Percentiles rank a stretch among this genome's conserved stretches.
Evolutionary conservation across 2,888 invertebrate species (phyloP).

Genomic region (Diadegma fenestrale): DNA sequence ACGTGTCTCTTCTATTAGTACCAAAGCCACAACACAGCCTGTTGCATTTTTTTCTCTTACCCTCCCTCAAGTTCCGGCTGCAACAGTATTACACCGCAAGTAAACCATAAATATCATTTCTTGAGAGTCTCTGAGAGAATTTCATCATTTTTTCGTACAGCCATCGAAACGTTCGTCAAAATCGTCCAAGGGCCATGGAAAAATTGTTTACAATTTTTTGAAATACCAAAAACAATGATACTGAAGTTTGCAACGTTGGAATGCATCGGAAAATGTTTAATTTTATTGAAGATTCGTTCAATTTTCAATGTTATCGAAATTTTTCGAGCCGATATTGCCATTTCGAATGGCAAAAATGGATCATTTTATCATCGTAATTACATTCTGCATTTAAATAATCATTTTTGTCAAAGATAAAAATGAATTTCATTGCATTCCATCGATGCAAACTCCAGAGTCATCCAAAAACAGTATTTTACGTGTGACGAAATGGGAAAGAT

Average conservation of each 20-base stretch:
- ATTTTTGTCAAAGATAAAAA: too few relatives aligned
- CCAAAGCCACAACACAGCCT: slow-evolving; percentile 47
- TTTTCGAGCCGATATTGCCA: too few relatives aligned
- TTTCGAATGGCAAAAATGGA: too few relatives aligned
- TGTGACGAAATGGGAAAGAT: not conserved
- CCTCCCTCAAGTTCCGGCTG: slow-evolving; percentile 18
- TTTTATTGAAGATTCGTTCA: too few relatives aligned
- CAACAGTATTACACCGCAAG: slow-evolving; percentile 15
- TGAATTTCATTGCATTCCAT: too few relatives aligned
- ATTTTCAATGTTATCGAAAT: too few relatives aligned
- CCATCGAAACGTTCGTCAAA: not conserved
- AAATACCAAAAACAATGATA: not conserved
- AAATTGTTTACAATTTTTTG: not conserved
- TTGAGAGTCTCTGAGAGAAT: not conserved
- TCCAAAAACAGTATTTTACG: too few relatives aligned
- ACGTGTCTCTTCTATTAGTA: slow-evolving; percentile 79
- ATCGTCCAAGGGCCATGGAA: not conserved
- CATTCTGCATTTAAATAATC: too few relatives aligned
- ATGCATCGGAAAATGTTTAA: too few relatives aligned
- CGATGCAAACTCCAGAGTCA: too few relatives aligned
- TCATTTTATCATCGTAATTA: too few relatives aligned
- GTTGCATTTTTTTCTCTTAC: slow-evolving; percentile 58
- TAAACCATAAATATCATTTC: not conserved
- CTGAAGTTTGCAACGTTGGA: too few relatives aligned
- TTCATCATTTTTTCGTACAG: not conserved